Percentiles rank a stretch among this genome's conserved stretches.
Conservation (phyloP, 2,888 invertebrate species). For the Oxyteleia sp. region DNA sequence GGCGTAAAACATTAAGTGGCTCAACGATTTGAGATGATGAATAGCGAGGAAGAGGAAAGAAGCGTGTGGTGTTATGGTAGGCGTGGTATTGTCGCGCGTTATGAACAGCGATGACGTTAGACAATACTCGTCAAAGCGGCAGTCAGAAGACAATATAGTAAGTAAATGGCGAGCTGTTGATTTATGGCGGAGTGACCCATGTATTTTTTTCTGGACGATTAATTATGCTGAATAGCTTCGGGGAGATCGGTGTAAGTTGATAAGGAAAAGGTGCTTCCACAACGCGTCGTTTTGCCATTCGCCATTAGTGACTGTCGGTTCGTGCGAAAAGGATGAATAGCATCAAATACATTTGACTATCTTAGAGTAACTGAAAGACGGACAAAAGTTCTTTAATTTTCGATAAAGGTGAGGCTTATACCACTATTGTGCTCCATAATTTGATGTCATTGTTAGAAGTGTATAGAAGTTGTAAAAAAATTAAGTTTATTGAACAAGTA, state of each 20-base stretch:
- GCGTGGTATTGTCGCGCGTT: too few relatives aligned
- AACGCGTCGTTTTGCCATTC: constrained; percentile 64
- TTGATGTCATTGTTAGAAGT: not conserved
- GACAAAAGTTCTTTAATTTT: constrained; percentile 25
- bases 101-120: too few relatives aligned
- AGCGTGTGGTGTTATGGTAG: too few relatives aligned
- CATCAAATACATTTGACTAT: constrained; percentile 55
- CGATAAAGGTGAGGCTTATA: not conserved
- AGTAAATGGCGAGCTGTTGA: constrained; percentile 75
- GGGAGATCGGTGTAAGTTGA: constrained; percentile 75
- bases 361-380: constrained; percentile 45
- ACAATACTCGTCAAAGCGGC: constrained; percentile 79
- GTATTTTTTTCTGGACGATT: constrained; percentile 81
- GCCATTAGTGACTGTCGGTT: constrained; percentile 77
- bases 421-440: not conserved
- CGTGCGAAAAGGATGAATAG: constrained; percentile 67
- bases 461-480: not conserved
- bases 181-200: constrained; percentile 79
- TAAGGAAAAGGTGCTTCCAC: constrained; percentile 68
- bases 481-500: not conserved
- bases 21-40: too few relatives aligned
- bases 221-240: constrained; percentile 80
- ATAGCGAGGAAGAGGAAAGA: too few relatives aligned
- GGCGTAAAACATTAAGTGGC: too few relatives aligned
- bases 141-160: constrained; percentile 69